A percentile compares a stretch with the other conserved stretches of the same genome.
Evolutionary conservation across 2,797 vertebrate species (phyloP).

Genomic region (Oreonectes daqikongensis): DNA sequence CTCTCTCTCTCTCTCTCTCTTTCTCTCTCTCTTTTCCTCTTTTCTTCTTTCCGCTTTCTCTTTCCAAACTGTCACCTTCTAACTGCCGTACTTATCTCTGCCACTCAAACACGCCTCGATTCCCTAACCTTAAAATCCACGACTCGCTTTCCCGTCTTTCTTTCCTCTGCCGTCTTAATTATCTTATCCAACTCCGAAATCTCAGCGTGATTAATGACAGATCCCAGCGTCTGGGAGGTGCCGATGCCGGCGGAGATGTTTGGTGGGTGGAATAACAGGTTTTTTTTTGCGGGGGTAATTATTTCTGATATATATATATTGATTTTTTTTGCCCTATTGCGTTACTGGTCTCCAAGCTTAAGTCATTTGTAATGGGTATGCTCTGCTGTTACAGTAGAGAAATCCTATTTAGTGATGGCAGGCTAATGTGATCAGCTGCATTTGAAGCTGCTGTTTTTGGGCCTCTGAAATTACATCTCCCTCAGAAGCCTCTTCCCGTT

Average conservation of each 20-base stretch:
- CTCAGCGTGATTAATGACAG: constrained; percentile 73
- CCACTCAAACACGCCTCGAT: constrained; percentile 50
- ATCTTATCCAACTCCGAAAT: constrained; percentile 73
- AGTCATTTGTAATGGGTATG: constrained; percentile 88
- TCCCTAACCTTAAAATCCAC: constrained; percentile 37
- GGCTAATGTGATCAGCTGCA: constrained; percentile 85
- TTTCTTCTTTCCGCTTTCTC: constrained; percentile 13
- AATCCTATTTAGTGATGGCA: constrained; percentile 86
- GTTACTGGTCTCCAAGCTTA: constrained; percentile 82
- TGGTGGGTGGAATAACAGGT: constrained; percentile 33
- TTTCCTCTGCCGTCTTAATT: constrained; percentile 64
- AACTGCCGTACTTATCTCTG: constrained; percentile 50
- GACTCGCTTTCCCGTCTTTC: background rate
- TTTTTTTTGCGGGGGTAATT: constrained; percentile 46
- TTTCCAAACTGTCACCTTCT: constrained; percentile 47
- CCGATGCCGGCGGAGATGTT: constrained; percentile 58
- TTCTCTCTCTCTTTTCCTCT: constrained; percentile 25
- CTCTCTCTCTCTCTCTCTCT: constrained; percentile 38
- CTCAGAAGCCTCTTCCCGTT: constrained; percentile 61
- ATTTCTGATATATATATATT: constrained; percentile 8
- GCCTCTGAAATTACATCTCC: constrained; percentile 80
- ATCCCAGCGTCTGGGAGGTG: constrained; percentile 69
- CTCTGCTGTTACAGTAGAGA: constrained; percentile 84
- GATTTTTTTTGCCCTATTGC: constrained; percentile 76
- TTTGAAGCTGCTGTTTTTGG: constrained; percentile 81